Percentiles rank a stretch among this genome's conserved stretches.
Conservation (phyloP, 2,113 vertebrate species). For the Balaenoptera acutorostrata region DNA sequence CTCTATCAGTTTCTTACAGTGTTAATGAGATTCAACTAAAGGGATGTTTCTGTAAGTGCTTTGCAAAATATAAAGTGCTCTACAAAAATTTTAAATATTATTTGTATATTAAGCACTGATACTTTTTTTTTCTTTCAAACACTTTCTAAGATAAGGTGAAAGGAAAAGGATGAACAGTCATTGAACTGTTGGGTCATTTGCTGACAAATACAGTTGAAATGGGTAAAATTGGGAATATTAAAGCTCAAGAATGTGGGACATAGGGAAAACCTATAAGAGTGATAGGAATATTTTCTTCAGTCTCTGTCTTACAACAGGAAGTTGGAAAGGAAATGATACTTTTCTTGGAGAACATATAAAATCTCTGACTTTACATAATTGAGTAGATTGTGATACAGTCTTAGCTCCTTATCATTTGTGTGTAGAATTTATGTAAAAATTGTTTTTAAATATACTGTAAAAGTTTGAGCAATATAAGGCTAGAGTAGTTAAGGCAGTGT, state of each 20-base stretch:
- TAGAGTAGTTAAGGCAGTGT: neutral
- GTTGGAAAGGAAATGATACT: neutral
- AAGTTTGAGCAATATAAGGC: neutral
- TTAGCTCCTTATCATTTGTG: neutral
- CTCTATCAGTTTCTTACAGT: neutral
- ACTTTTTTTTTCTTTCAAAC: neutral
- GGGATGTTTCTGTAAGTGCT: neutral
- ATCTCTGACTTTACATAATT: neutral
- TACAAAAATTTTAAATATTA: neutral
- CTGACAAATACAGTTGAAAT: neutral
- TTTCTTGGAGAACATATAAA: neutral
- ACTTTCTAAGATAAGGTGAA: neutral
- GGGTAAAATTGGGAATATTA: neutral
- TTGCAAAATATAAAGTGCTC: neutral
- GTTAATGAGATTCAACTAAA: neutral
- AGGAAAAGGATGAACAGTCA: neutral
- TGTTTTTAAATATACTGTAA: neutral
- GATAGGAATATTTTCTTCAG: neutral
- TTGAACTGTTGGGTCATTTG: neutral
- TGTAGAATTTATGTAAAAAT: constrained; percentile 23
- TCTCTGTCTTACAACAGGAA: neutral
- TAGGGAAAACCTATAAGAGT: neutral
- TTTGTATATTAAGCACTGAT: neutral
- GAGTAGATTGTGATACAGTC: neutral
- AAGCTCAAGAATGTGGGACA: neutral